phyloP scores from a whole-genome alignment of 2,797 vertebrate species.

The Oreonectes daqikongensis region DNA sequence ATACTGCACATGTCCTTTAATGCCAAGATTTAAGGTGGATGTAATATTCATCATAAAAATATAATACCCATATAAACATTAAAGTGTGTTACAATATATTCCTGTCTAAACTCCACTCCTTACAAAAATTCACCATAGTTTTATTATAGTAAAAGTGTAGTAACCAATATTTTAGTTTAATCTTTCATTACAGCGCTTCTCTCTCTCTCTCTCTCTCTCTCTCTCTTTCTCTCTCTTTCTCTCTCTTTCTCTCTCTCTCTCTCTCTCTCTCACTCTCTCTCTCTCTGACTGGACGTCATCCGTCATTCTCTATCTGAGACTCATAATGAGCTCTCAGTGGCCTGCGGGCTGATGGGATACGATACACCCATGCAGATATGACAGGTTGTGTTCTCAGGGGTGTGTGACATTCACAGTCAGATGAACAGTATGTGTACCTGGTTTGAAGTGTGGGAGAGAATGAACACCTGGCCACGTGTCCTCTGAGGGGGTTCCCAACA shows the following conservation, averaged over 20 bases:
- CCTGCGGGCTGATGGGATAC: neutral
- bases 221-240: conserved; percentile 42
- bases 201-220: conserved; percentile 38
- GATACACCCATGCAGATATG: neutral
- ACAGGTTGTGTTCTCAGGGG: neutral
- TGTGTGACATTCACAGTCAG: neutral
- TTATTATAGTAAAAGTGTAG: too few relatives aligned
- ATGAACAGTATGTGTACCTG: conserved; percentile 71
- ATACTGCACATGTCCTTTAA: too few relatives aligned
- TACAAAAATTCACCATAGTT: too few relatives aligned
- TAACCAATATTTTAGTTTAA: too few relatives aligned
- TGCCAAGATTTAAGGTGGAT: too few relatives aligned
- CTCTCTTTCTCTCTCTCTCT: too few relatives aligned
- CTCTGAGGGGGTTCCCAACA: conserved; percentile 85
- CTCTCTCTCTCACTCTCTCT: neutral
- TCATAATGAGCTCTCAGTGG: conserved; percentile 70
- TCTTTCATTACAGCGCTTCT: neutral
- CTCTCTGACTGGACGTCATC: too few relatives aligned
- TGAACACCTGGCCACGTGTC: conserved; percentile 86
- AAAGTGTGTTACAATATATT: too few relatives aligned
- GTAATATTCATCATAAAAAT: too few relatives aligned
- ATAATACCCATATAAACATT: too few relatives aligned
- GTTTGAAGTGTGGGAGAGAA: conserved; percentile 85
- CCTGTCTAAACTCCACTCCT: too few relatives aligned
- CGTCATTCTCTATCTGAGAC: conserved; percentile 52